A percentile compares a stretch with the other conserved stretches of the same genome.
These are phyloP conservation scores for Hydrotaea diabolus DNA, from an alignment of 2,888 invertebrate genomes.

Conservation along the genomic window DNA sequence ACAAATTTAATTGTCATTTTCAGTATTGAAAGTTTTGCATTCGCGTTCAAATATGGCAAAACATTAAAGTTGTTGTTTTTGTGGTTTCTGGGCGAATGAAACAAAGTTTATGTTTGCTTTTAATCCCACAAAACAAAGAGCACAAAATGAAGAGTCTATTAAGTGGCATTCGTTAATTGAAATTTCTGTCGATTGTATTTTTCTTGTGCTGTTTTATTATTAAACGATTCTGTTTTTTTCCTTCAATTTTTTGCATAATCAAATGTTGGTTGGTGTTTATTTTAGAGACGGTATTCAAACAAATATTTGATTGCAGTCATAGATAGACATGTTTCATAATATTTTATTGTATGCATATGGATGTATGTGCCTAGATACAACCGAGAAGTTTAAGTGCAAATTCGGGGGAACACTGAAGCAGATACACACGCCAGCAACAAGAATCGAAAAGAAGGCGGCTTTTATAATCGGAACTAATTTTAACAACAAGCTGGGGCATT, in stretches of 20 bases:
- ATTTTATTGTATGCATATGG: no score
- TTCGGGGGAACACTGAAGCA: no score
- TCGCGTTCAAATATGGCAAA: neutral
- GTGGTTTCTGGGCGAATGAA: neutral
- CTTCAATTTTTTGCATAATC: neutral
- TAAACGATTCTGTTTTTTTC: no score
- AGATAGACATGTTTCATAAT: neutral
- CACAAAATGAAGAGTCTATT: constrained; percentile 25
- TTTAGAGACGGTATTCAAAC: neutral
- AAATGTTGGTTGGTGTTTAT: neutral
- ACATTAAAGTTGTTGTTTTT: neutral
- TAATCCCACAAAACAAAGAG: constrained; percentile 13
- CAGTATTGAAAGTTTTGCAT: constrained; percentile 13
- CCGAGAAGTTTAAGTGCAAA: no score
- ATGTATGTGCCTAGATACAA: no score
- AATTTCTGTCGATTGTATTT: constrained; percentile 15
- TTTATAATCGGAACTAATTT: no score
- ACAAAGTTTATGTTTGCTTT: constrained; percentile 18
- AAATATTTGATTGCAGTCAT: neutral
- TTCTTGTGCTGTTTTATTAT: neutral
- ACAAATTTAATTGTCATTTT: constrained; percentile 17
- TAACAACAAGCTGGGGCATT: no score
- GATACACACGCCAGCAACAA: no score
- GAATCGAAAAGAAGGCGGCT: no score
- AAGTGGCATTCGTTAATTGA: constrained; percentile 25